Percentiles rank a stretch among this genome's conserved stretches.
phyloP scores from a whole-genome alignment of 2,113 vertebrate species.

The Bubo scandiacus region DNA sequence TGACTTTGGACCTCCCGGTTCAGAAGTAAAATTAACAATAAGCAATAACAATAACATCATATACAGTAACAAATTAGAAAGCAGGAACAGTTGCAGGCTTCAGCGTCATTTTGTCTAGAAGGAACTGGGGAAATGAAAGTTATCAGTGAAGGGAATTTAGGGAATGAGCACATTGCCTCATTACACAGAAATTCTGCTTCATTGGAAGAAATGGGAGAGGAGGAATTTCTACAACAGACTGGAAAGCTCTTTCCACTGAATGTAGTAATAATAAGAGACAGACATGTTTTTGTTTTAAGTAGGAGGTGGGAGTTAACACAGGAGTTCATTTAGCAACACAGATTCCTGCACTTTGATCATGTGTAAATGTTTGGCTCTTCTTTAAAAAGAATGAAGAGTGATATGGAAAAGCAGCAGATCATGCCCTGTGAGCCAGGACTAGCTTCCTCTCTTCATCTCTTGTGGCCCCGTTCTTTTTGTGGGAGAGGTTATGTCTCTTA shows the following conservation, averaged over 20 bases:
- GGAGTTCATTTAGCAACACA: conserved; percentile 31
- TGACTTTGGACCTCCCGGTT: not conserved
- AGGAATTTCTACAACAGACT: not conserved
- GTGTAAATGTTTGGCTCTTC: not conserved
- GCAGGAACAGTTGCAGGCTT: not conserved
- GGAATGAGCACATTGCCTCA: not conserved
- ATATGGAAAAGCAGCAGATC: not conserved
- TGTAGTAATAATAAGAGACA: not conserved
- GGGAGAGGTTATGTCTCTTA: not conserved
- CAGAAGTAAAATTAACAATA: not conserved
- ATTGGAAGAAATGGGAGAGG: not conserved
- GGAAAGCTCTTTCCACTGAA: not conserved
- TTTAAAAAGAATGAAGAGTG: not conserved
- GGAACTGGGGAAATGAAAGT: not conserved
- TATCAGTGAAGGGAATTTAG: not conserved
- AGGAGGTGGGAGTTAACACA: not conserved
- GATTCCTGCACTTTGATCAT: conserved; percentile 3
- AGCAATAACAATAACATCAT: not conserved
- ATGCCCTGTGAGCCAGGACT: not conserved
- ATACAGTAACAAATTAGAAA: not conserved
- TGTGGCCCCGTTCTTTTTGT: not conserved
- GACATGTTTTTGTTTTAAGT: not conserved
- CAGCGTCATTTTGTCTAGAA: not conserved
- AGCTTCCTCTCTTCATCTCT: not conserved
- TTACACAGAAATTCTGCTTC: not conserved